phyloP scores from a whole-genome alignment of 2,113 vertebrate genomes.

The Sapajus apella region DNA sequence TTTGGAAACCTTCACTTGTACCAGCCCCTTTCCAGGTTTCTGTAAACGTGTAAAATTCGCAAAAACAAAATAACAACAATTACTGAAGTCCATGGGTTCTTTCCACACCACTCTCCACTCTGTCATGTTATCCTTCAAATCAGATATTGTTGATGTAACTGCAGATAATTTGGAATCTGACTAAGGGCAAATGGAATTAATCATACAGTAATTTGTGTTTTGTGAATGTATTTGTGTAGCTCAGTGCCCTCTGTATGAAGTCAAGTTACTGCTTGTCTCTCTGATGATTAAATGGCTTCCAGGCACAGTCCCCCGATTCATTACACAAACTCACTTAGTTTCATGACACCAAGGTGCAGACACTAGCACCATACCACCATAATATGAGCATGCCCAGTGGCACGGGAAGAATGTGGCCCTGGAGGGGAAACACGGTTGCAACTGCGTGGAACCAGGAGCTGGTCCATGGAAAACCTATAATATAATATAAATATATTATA shows the following conservation, averaged over 20 bases:
- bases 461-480: not conserved
- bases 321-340: not conserved
- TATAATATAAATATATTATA: too few species aligned
- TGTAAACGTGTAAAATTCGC: not conserved
- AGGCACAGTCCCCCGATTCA: not conserved
- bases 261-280: not conserved
- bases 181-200: fast-evolving
- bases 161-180: not conserved
- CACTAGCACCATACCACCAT: not conserved
- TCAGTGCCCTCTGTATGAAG: not conserved
- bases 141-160: not conserved
- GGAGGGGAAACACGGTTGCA: not conserved
- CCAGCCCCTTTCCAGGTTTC: not conserved
- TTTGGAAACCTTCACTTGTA: not conserved
- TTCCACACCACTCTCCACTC: not conserved
- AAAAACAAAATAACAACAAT: not conserved
- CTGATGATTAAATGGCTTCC: not conserved
- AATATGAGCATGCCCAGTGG: too few species aligned
- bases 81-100: not conserved
- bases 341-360: not conserved
- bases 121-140: not conserved
- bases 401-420: not conserved
- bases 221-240: not conserved
- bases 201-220: not conserved
- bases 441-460: not conserved